Base-by-base conservation (phyloP, 2,797 vertebrate genomes). In the Etheostoma perlongum region DNA sequence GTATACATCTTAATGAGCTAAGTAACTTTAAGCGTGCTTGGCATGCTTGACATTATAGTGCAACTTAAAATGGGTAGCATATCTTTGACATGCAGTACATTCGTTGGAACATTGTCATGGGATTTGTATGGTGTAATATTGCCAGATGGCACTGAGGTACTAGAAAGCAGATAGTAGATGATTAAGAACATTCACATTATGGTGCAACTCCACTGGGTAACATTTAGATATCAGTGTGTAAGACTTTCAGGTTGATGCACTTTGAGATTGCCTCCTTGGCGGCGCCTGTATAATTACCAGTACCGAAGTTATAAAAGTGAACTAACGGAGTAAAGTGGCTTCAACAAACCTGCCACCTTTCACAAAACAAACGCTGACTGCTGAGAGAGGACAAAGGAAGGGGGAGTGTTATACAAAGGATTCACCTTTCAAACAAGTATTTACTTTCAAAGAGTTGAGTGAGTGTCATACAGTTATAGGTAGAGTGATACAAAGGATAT, bases 231-330 rank as follows among this genome's bases (percentile, higher is more conserved):
- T 87, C 83, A 65, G 75, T 33, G 67, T 65, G 58, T 74, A 59
- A 63, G 76, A 83, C 80, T 82, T 88, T 85, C 36, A 80, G 79
- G 76, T 75, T 79, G 84, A 89, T 85, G 86, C 72, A 75, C 84
- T 91, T 64, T 67, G 60, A 85, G 86, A 87, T 85, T 84, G 85
- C 74, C 81, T 88, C 67, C 82, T 82, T 80, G 78, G 79, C 48
- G 79, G 78, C 74, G 64, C 82, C 74, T 89, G 72, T 79, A 81
- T 89, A 88, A 92, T 91, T 86, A 91, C 84, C 59, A 67, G 67
- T 68, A 82, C 74, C 87, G 77, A 88, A 87, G 85, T 89, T 86
- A 79, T 89, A 79, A 87, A 88, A 84, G 81, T 84, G 68, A 62
- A 81, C 76, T 79, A 90, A 88, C 74, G 79, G 76, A 85, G 89